A percentile compares a stretch with the other conserved stretches of the same genome.
Evolutionary conservation across 2,113 vertebrate genomes (phyloP).

Genomic region (Pluvialis apricaria): DNA sequence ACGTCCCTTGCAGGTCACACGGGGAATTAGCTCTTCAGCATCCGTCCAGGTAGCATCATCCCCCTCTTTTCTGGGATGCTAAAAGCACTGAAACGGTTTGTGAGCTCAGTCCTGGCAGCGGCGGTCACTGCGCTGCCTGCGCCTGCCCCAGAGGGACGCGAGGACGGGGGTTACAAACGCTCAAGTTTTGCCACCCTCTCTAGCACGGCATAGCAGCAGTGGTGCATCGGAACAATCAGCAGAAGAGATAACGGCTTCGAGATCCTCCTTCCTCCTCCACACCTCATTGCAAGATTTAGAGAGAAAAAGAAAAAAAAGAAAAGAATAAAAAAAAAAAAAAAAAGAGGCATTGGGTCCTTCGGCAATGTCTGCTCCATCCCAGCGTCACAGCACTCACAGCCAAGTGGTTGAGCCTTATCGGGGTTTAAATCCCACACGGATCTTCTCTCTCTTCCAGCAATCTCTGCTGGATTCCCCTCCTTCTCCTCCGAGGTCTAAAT

Average conservation of each 20-base stretch:
- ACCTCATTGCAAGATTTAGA: not conserved
- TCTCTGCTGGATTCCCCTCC: not conserved
- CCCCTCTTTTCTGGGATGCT: not conserved
- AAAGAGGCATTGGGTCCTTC: not conserved
- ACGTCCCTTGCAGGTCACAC: not conserved
- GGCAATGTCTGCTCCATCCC: not conserved
- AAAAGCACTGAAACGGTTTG: rapidly evolving
- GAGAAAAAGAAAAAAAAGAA: no score
- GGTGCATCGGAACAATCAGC: not conserved
- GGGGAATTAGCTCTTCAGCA: not conserved
- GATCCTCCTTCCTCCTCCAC: not conserved
- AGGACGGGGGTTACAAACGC: not conserved
- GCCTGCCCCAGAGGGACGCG: not conserved
- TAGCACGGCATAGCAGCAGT: not conserved
- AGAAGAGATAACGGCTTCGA: slow-evolving; percentile 1
- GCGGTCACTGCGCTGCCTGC: not conserved
- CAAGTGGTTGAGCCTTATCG: not conserved
- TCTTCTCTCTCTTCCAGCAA: not conserved
- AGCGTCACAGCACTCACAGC: not conserved
- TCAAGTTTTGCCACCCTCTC: not conserved
- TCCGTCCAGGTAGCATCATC: not conserved
- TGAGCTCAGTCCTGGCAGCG: not conserved
- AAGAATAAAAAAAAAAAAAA: no score
- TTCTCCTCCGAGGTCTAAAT: not conserved
- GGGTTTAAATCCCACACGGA: not conserved